Conservation (phyloP, 2,888 invertebrate species). For the Taphrorychus bicolor region DNA sequence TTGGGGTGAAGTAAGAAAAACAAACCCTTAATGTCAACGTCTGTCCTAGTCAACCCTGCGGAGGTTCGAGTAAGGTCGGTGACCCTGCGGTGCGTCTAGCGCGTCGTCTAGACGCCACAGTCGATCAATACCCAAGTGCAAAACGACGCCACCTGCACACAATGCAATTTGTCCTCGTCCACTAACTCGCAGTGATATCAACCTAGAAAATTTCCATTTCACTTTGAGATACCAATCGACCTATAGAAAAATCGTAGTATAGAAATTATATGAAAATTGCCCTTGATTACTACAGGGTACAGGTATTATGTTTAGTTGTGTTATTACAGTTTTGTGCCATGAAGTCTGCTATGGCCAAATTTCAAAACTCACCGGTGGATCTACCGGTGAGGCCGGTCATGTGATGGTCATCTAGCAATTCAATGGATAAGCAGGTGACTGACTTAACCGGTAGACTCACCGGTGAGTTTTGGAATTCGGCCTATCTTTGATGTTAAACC, state of each 20-base stretch:
- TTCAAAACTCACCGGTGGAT: no score
- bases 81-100: constrained; percentile 40
- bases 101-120: constrained; percentile 40
- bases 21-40: constrained; percentile 29
- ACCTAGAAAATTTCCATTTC: not conserved
- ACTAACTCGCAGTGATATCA: constrained; percentile 1
- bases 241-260: not conserved
- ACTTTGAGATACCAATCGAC: not conserved
- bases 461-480: no score
- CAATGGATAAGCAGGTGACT: no score
- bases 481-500: no score
- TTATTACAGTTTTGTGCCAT: no score
- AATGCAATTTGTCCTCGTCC: constrained; percentile 26
- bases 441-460: no score
- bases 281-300: no score
- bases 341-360: no score
- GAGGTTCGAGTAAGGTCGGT: constrained; percentile 32
- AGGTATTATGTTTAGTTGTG: not conserved
- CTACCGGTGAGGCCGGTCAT: no score
- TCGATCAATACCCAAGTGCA: constrained; percentile 39
- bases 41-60: constrained; percentile 40
- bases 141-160: constrained; percentile 39
- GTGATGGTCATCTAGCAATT: no score
- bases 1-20: constrained; percentile 2
- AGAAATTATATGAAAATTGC: no score